Evolutionary conservation across 1,140 invertebrate genomes (phyloP).

Genomic region (Akabosia matsudoensis): DNA sequence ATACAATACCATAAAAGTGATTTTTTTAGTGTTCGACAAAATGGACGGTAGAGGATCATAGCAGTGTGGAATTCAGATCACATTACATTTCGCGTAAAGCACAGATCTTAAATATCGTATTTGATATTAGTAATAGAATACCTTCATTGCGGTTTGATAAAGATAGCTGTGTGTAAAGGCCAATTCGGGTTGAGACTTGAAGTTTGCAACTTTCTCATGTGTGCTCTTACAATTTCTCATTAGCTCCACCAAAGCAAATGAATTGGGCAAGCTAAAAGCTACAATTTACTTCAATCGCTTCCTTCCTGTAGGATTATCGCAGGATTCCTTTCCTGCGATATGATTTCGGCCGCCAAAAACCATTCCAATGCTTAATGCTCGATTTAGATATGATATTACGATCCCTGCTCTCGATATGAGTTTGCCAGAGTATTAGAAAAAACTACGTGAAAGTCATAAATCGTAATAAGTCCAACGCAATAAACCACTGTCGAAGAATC

Average conservation of each 20-base stretch:
- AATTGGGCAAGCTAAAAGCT: not conserved
- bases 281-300: not conserved
- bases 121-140: constrained; percentile 19
- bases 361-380: too few species aligned
- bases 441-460: too few species aligned
- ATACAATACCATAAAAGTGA: not conserved
- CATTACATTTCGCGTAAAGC: not conserved
- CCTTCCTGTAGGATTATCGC: not conserved
- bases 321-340: too few species aligned
- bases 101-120: not conserved
- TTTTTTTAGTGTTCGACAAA: not conserved
- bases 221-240: not conserved
- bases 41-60: not conserved
- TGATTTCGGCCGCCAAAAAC: too few species aligned
- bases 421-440: too few species aligned
- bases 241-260: not conserved
- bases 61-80: constrained; percentile 10
- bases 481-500: too few species aligned
- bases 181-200: not conserved
- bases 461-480: too few species aligned
- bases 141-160: not conserved
- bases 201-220: not conserved
- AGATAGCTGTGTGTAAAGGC: not conserved
- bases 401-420: too few species aligned
- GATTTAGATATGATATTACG: too few species aligned